Evolutionary conservation across 2,888 invertebrate species (phyloP).

Genomic region (Agriopis marginaria): DNA sequence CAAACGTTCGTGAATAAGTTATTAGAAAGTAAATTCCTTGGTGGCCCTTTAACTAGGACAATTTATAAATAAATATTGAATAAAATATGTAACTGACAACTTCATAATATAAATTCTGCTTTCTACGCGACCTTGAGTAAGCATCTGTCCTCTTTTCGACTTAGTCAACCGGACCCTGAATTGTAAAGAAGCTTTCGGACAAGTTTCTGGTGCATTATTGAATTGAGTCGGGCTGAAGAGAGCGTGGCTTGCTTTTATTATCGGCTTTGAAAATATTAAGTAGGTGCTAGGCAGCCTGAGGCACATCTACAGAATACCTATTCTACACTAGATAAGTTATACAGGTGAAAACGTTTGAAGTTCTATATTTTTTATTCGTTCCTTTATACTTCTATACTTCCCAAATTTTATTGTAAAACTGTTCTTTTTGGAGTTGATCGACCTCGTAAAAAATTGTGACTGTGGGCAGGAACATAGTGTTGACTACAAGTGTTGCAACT

Average conservation of each 20-base stretch:
- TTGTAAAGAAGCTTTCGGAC: slow-evolving; percentile 32
- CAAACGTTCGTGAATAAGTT: slow-evolving; percentile 32
- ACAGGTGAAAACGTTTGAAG: slow-evolving; percentile 1
- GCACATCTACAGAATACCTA: neutral
- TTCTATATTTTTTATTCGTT: neutral
- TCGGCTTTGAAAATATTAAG: slow-evolving; percentile 10
- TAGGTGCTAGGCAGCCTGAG: neutral
- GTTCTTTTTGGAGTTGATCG: slow-evolving; percentile 18
- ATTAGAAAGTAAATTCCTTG: slow-evolving; percentile 42
- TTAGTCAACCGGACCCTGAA: slow-evolving; percentile 30
- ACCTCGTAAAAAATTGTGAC: slow-evolving; percentile 8
- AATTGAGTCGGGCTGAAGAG: slow-evolving; percentile 20
- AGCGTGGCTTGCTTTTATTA: slow-evolving; percentile 22
- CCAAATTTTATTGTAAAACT: slow-evolving; percentile 7
- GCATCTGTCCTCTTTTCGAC: slow-evolving; percentile 28
- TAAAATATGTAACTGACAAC: slow-evolving; percentile 38
- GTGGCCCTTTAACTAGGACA: slow-evolving; percentile 42
- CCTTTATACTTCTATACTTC: neutral
- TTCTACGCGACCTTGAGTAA: slow-evolving; percentile 35
- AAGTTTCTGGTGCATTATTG: slow-evolving; percentile 33
- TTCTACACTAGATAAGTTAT: neutral
- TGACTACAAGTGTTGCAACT: neutral
- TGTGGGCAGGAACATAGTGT: neutral
- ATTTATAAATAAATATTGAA: slow-evolving; percentile 37
- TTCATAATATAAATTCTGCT: slow-evolving; percentile 40